These are phyloP conservation scores for Natrix natrix DNA, from an alignment of 2,797 vertebrate genomes.

Conservation along the genomic window DNA sequence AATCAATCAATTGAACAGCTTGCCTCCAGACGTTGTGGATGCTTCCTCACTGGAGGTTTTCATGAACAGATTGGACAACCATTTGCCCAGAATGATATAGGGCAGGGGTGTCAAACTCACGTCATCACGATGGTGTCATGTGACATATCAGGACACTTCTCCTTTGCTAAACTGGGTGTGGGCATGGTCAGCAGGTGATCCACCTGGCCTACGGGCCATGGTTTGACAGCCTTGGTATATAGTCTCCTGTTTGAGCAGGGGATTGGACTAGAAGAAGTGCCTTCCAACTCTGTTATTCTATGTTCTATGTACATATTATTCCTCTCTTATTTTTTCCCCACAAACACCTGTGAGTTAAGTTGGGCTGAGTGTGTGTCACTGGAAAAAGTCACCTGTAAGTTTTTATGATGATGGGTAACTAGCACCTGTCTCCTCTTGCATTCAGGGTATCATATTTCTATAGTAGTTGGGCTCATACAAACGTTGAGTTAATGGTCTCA, in stretches of 20 bases:
- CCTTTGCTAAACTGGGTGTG: too few species aligned
- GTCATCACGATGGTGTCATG: too few species aligned
- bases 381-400: neutral
- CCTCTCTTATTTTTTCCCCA: neutral
- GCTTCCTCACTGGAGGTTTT: neutral
- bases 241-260: neutral
- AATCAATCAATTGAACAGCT: neutral
- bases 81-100: neutral
- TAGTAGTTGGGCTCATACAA: neutral
- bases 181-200: too few species aligned
- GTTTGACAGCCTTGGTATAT: neutral
- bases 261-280: neutral
- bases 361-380: neutral
- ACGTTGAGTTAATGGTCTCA: neutral
- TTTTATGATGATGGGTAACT: neutral
- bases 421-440: neutral
- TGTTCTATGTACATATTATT: neutral
- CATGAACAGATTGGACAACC: neutral
- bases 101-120: too few species aligned
- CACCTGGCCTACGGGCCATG: accelerated
- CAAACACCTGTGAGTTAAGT: neutral
- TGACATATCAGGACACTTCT: too few species aligned
- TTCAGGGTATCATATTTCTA: neutral
- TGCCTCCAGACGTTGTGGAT: neutral
- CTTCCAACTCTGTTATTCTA: neutral